Evolutionary conservation across 2,113 vertebrate species (phyloP), one percentile per base, ranked within the genome.

Genomic region (Leptobrachium ailaonicum): DNA sequence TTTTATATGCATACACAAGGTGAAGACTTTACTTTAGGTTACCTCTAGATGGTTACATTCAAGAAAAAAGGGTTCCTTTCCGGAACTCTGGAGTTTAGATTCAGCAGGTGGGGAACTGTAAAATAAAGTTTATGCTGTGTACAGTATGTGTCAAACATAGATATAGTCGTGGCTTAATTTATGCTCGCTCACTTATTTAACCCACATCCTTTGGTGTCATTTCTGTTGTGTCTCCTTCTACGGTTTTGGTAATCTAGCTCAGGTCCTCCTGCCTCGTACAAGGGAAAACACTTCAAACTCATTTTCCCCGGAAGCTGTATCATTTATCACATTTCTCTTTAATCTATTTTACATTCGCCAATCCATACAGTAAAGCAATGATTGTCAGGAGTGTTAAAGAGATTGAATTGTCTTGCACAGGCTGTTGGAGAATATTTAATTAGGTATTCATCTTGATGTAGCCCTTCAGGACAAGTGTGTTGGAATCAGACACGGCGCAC

Each of bases 261-360:
- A 2, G 3, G 3, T 8, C 13, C 56, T 60, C 56, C 41, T 47
- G 42, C 73, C 47, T 9, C 67, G 68, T 44, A 50, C 54, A 62
- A 56, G 62, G 56, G 71, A 47, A 45, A 45, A 60, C 47, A 43
- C 11, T 73, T 20, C 43, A 69, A 56, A 63, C 79, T 68, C 41
- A 68, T 13, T 75, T 56, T 7, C 32, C 53, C 79, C 56, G 7
- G 32, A 47, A 66, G 71, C 79, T 53, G 69, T 68, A 66, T 71
- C 79, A 75, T 81, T 75, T 75, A 81, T 81, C 79, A 74, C 71
- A 68, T 81, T 81, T 81, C 66, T 75, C 71, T 81, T 58, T 81
- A 75, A 81, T 81, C 72, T 74, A 69, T 63, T 81, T 81, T 81
- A 81, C 71, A 69, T 62, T 79, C 75, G 71, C 79, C 69, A 69